Evolutionary conservation across 2,888 invertebrate species (phyloP).

Genomic region (Clistopyga incitator): DNA sequence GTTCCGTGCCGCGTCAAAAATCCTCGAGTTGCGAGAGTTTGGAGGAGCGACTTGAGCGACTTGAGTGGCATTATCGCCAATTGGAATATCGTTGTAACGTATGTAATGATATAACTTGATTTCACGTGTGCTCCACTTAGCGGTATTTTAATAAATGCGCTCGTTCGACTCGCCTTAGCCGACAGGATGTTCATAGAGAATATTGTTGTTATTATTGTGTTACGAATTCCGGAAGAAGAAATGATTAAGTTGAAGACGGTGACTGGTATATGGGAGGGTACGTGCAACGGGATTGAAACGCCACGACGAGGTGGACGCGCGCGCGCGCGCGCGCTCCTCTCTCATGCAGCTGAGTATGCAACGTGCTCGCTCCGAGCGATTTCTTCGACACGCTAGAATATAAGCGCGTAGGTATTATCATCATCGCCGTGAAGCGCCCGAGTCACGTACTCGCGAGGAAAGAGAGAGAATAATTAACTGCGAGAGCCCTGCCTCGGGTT

Average conservation of each 20-base stretch:
- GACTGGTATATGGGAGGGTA: conserved; percentile 40
- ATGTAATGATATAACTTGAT: conserved; percentile 22
- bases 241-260: conserved; percentile 48
- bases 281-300: conserved; percentile 59
- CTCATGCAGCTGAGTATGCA: conserved; percentile 50
- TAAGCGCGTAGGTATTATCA: conserved; percentile 64
- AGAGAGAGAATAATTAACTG: conserved; percentile 63
- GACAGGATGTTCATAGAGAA: conserved; percentile 17
- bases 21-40: too few species aligned
- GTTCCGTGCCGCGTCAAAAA: too few species aligned
- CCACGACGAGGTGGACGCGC: conserved; percentile 39
- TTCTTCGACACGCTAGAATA: conserved; percentile 67
- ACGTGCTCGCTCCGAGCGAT: conserved; percentile 67
- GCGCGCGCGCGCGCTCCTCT: conserved; percentile 2
- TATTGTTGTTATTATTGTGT: conserved; percentile 33
- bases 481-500: conserved; percentile 51
- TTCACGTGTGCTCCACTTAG: conserved; percentile 18
- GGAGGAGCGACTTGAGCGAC: too few species aligned
- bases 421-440: conserved; percentile 64
- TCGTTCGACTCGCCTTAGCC: neutral
- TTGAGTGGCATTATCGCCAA: neutral
- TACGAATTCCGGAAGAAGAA: conserved; percentile 60
- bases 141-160: conserved; percentile 23
- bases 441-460: conserved; percentile 63
- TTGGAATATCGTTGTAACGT: neutral